Conservation (phyloP, 2,797 vertebrate species). For the Lacerta viridis region DNA sequence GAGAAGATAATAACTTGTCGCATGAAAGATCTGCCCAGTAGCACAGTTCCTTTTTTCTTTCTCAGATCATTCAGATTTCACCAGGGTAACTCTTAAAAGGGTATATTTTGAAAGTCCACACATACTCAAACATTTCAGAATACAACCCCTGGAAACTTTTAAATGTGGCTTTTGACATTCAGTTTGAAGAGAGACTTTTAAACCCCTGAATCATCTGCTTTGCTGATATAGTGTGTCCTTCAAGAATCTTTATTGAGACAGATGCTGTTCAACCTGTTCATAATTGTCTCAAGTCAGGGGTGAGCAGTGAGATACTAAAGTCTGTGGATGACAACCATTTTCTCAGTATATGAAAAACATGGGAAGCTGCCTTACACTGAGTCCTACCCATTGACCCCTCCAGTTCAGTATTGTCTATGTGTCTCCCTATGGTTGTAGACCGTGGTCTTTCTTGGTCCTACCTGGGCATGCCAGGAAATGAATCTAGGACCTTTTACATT, state of each 20-base stretch:
- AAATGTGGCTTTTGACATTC: background rate
- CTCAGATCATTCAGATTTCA: constrained; percentile 14
- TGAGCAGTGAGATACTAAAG: background rate
- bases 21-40: constrained; percentile 32
- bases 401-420: background rate
- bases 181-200: background rate
- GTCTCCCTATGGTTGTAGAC: background rate
- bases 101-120: background rate
- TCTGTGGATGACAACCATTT: background rate
- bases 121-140: background rate
- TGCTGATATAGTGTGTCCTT: background rate
- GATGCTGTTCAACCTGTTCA: background rate
- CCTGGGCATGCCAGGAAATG: background rate
- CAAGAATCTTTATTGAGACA: background rate
- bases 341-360: background rate
- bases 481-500: background rate
- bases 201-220: background rate
- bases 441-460: background rate
- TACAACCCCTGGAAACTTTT: background rate
- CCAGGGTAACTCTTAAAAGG: constrained; percentile 40
- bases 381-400: background rate
- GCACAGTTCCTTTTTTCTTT: background rate
- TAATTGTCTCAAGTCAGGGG: background rate
- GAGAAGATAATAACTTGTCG: constrained; percentile 21
- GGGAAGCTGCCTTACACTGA: background rate